These are phyloP conservation scores for Rhimphoctona megacephalus DNA, from an alignment of 2,888 invertebrate species.

Conservation along the genomic window DNA sequence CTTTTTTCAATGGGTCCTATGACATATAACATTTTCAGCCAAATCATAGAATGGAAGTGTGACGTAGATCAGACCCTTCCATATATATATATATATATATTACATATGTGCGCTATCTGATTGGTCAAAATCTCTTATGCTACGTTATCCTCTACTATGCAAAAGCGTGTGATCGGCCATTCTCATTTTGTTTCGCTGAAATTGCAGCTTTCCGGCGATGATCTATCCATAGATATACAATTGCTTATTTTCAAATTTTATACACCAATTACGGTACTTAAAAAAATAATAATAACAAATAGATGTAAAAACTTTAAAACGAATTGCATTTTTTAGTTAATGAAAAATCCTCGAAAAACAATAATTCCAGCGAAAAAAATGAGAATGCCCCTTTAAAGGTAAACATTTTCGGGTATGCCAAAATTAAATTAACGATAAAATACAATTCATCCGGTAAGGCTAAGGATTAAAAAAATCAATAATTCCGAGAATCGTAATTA, in stretches of 20 bases:
- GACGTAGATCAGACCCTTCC: no score
- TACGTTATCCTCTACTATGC: no score
- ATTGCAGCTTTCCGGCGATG: no score
- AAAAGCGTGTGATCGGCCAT: no score
- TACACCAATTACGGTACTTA: not conserved
- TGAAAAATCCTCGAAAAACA: not conserved
- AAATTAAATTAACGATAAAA: slow-evolving; percentile 51
- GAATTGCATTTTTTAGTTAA: not conserved
- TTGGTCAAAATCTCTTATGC: no score
- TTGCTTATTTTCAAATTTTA: not conserved
- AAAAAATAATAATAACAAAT: not conserved
- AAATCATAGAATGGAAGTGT: no score
- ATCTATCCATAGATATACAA: no score
- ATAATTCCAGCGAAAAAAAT: not conserved
- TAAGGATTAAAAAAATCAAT: not conserved
- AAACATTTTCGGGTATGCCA: slow-evolving; percentile 56
- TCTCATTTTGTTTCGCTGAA: no score
- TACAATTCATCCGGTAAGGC: slow-evolving; percentile 33
- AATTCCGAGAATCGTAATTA: slow-evolving; percentile 17
- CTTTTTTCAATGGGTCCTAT: no score
- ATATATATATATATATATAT: no score
- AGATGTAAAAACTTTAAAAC: not conserved
- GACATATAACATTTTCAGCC: no score
- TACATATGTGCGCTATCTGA: no score
- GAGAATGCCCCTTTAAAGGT: not conserved